phyloP scores from a whole-genome alignment of 1,140 invertebrate genomes.

The Oryctes rhinoceros region DNA sequence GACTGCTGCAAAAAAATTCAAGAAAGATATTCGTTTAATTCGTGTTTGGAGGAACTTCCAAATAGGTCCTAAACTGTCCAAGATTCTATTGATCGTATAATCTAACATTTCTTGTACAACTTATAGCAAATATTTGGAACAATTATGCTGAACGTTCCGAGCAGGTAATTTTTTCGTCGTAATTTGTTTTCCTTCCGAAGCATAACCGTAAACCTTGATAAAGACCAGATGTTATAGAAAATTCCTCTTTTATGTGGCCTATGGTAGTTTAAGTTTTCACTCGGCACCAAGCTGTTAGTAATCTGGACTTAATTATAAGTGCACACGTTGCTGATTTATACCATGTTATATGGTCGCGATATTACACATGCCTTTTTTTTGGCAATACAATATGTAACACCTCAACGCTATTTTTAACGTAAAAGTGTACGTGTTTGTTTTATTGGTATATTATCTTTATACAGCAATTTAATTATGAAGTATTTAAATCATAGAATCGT shows the following conservation, averaged over 20 bases:
- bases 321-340: neutral
- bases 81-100: too few species aligned
- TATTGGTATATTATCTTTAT: too few species aligned
- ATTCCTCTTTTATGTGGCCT: neutral
- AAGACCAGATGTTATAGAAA: neutral
- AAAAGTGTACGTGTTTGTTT: too few species aligned
- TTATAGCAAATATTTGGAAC: neutral
- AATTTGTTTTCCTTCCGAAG: conserved; percentile 5
- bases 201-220: neutral
- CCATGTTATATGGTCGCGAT: neutral
- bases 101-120: too few species aligned
- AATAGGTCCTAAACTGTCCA: too few species aligned
- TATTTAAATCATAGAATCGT: too few species aligned
- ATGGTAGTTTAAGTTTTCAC: neutral
- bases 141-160: neutral
- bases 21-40: neutral
- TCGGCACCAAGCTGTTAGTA: neutral
- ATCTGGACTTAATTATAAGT: neutral
- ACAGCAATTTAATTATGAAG: too few species aligned
- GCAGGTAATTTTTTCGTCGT: neutral
- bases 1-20: conserved; percentile 63
- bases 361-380: too few species aligned
- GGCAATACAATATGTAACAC: too few species aligned
- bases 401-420: too few species aligned
- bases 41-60: neutral